Base-by-base conservation (phyloP, 1,140 invertebrate species). In the Hylaeus volcanicus region DNA sequence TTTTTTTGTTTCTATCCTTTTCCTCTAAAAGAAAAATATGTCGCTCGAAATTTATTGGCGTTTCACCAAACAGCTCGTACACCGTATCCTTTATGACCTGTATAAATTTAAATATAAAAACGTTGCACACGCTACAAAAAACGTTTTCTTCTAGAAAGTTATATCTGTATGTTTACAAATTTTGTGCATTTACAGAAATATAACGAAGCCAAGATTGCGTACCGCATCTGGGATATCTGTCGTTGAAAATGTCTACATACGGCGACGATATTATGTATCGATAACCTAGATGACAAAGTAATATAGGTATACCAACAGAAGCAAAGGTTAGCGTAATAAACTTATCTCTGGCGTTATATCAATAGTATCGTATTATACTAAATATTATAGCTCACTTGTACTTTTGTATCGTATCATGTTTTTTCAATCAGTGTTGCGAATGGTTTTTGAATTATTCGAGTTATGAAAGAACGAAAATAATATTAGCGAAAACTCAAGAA, bases 71-170 rank as follows among this genome's bases (percentile, higher is more conserved):
- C 71, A 65, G 43, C 41, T 65, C 37, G 74, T 45, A 74, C 26
- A 55, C 51, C 8, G 2, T 37, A 9, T 60, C 48, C 64, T 60
- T 75, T 80, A 60, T 60, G 53, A 75, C 86, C 81, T 69, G 86
- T 87, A 84, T 58, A 87, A 86, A 81, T 86, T 73, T 84, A 78
- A 84, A 81, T 86, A 84, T 75, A 86, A 86, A 84, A 87, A 48
- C 45, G 26, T 26, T 26, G 77, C 79, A 84, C 53, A 55, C 81
- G 73, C 79, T 74, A 86, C 66, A 70, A 77, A 26, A 86, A 83
- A 72, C 69, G 48, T 37, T 72, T 51, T 12, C 58, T 73, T 74
- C 55, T 56, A 55, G 51, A 65, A 79, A 58, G 15, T 56, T 15
- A 11, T 74, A 65, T 48, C 45, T 74, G 74, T 75, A 78, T 84